phyloP scores from a whole-genome alignment of 2,888 invertebrate species.

The Drymonia ruficornis region DNA sequence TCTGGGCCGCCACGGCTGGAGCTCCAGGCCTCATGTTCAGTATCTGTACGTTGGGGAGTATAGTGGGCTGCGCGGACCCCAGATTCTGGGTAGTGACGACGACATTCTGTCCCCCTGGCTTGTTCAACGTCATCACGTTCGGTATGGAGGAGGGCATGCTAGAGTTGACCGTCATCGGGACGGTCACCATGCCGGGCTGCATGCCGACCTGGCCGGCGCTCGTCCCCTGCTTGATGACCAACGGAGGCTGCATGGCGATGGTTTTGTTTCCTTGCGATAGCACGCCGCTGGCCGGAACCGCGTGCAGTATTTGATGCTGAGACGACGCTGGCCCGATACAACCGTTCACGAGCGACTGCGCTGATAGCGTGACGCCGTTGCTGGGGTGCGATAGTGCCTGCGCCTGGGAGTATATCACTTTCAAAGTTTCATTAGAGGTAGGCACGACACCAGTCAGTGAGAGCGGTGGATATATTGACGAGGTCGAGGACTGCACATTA shows the following conservation, averaged over 20 bases:
- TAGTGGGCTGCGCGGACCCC: slow-evolving; percentile 86
- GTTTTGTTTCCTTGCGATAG: slow-evolving; percentile 55
- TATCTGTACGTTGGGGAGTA: slow-evolving; percentile 92
- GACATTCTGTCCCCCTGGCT: slow-evolving; percentile 81
- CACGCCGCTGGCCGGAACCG: slow-evolving; percentile 75
- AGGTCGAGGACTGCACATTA: slow-evolving; percentile 52
- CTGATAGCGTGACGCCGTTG: slow-evolving; percentile 52
- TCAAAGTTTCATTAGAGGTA: slow-evolving; percentile 81
- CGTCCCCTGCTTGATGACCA: slow-evolving; percentile 75
- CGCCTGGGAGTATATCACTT: slow-evolving; percentile 82
- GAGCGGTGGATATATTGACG: slow-evolving; percentile 49
- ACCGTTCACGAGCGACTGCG: slow-evolving; percentile 88
- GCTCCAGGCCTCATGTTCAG: slow-evolving; percentile 92
- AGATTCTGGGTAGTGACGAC: slow-evolving; percentile 86
- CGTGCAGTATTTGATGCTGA: slow-evolving; percentile 79
- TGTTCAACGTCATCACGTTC: slow-evolving; percentile 87
- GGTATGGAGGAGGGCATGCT: slow-evolving; percentile 84
- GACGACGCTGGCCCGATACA: slow-evolving; percentile 86
- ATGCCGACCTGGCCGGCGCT: slow-evolving; percentile 67
- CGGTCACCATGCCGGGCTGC: slow-evolving; percentile 85
- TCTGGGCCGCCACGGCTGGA: slow-evolving; percentile 88
- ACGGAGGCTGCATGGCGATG: slow-evolving; percentile 75
- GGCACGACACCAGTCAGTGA: slow-evolving; percentile 55
- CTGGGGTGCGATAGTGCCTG: slow-evolving; percentile 71
- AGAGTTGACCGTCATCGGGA: slow-evolving; percentile 87